These are phyloP conservation scores for Arvicanthis niloticus DNA, from an alignment of 2,113 vertebrate species.

Conservation along the genomic window DNA sequence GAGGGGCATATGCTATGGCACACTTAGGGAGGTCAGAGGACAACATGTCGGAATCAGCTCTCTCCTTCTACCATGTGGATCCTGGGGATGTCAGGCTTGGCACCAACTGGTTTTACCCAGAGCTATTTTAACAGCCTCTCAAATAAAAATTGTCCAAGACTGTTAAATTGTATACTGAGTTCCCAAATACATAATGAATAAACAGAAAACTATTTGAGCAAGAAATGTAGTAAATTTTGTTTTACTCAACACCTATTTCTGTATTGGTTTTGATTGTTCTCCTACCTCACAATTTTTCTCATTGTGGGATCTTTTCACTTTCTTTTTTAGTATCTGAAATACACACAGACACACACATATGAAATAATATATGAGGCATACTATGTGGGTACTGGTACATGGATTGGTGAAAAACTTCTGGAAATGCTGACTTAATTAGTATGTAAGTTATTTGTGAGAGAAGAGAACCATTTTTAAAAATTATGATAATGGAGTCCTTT, in stretches of 20 bases:
- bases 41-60: background rate
- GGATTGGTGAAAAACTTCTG: background rate
- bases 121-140: background rate
- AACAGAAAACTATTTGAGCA: conserved; percentile 6
- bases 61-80: background rate
- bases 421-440: conserved; percentile 60
- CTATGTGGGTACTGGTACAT: conserved; percentile 3
- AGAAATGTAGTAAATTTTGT: conserved; percentile 43
- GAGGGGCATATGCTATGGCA: background rate
- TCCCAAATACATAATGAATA: conserved; percentile 19
- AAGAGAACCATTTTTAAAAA: conserved; percentile 53
- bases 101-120: background rate
- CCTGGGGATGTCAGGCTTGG: background rate
- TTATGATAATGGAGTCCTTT: conserved; percentile 57
- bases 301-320: background rate
- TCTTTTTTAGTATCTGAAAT: conserved; percentile 49
- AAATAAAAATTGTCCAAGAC: conserved; percentile 28
- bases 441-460: conserved; percentile 56
- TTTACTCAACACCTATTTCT: conserved; percentile 40
- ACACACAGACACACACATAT: background rate
- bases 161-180: background rate
- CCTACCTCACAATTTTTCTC: conserved; percentile 23
- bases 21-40: background rate
- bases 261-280: conserved; percentile 56
- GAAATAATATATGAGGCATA: conserved; percentile 23